Percentiles rank a stretch among this genome's conserved stretches.
Evolutionary conservation across 2,888 invertebrate genomes (phyloP).

Genomic region (Sicus ferrugineus): DNA sequence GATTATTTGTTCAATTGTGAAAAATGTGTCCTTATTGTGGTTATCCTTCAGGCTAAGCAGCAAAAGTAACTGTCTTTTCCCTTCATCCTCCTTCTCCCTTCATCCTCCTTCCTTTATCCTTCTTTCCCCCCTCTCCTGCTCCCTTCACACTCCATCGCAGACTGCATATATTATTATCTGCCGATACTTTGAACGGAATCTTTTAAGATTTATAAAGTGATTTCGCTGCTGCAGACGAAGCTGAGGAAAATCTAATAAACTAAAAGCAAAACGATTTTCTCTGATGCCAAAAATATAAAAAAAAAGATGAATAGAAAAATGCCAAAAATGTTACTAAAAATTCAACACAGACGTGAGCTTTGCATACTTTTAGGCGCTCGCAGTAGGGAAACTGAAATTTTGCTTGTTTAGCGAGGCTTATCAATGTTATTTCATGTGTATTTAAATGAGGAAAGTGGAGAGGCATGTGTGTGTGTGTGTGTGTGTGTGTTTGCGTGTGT

Average conservation of each 20-base stretch:
- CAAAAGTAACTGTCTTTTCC: background rate
- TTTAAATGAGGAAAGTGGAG: background rate
- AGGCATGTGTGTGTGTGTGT: background rate
- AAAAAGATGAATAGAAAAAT: background rate
- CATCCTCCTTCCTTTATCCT: background rate
- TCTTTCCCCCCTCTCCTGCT: no score
- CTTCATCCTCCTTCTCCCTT: background rate
- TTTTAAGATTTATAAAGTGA: slow-evolving; percentile 33
- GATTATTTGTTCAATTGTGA: slow-evolving; percentile 41
- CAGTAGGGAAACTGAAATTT: background rate
- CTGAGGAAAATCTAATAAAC: slow-evolving; percentile 32
- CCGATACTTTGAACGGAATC: slow-evolving; percentile 17
- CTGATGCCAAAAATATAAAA: slow-evolving; percentile 4
- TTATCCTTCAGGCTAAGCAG: slow-evolving; percentile 31
- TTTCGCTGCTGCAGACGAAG: background rate
- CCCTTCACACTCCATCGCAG: background rate
- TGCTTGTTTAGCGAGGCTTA: slow-evolving; percentile 21
- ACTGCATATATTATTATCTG: slow-evolving; percentile 13
- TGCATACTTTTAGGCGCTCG: slow-evolving; percentile 22
- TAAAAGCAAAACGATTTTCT: slow-evolving; percentile 24
- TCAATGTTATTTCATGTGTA: slow-evolving; percentile 29
- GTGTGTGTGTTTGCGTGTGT: background rate
- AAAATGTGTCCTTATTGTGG: slow-evolving; percentile 39
- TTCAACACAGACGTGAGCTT: background rate
- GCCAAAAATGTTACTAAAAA: background rate